Percentiles rank a stretch among this genome's conserved stretches.
These are phyloP conservation scores for Carassius carassius DNA, from an alignment of 2,113 vertebrate genomes.

Conservation along the genomic window DNA sequence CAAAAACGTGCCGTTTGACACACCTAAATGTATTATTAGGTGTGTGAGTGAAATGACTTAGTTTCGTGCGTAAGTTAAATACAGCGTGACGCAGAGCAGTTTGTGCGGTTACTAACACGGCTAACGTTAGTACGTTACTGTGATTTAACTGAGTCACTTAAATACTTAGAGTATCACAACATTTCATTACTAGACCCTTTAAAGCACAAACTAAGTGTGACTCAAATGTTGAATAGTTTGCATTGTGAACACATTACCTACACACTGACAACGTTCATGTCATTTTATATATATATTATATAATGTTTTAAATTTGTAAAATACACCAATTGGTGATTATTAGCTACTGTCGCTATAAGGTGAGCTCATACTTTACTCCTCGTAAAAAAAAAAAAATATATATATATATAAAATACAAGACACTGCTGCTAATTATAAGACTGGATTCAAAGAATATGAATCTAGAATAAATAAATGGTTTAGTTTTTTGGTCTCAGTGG, in stretches of 20 bases:
- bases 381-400: no score
- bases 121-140: background rate
- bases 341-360: background rate
- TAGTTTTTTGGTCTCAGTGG: background rate
- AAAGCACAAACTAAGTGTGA: background rate
- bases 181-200: background rate
- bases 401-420: no score
- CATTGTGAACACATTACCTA: background rate
- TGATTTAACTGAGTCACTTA: background rate
- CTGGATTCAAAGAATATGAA: no score
- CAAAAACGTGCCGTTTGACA: background rate
- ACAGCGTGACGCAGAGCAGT: background rate
- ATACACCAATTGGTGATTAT: background rate
- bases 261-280: background rate
- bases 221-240: background rate
- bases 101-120: background rate
- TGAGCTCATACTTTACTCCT: background rate
- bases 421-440: background rate
- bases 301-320: background rate
- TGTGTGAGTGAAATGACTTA: background rate
- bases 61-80: background rate
- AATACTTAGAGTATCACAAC: no score
- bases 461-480: background rate
- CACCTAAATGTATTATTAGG: background rate
- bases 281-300: background rate